Evolutionary conservation across 2,888 invertebrate genomes (phyloP).

Genomic region (Leucozona laternaria): DNA sequence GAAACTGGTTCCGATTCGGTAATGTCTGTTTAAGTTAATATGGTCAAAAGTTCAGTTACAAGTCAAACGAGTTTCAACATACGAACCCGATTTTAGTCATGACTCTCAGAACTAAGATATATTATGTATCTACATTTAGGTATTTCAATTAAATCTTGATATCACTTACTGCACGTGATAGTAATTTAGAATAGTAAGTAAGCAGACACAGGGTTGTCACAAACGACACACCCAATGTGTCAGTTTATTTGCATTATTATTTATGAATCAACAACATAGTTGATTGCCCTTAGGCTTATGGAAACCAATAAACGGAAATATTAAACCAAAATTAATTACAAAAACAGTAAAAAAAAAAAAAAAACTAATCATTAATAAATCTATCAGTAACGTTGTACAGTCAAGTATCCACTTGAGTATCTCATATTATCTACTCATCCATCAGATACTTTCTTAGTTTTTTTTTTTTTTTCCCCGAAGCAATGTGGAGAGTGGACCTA

Average conservation of each 20-base stretch:
- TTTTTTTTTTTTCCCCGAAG: slow-evolving; percentile 22
- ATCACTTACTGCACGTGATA: background rate
- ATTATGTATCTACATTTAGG: too few relatives aligned
- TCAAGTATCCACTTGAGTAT: slow-evolving; percentile 32
- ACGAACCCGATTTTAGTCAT: background rate
- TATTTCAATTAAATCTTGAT: background rate
- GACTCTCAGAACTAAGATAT: background rate
- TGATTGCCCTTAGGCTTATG: slow-evolving; percentile 60
- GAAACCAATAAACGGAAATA: slow-evolving; percentile 50
- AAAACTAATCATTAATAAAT: slow-evolving; percentile 31
- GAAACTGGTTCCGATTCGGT: slow-evolving; percentile 55
- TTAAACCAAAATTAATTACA: slow-evolving; percentile 57
- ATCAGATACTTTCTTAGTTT: slow-evolving; percentile 34
- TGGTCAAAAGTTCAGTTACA: slow-evolving; percentile 32
- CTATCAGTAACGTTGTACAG: slow-evolving; percentile 33
- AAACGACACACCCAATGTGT: background rate
- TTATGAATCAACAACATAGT: slow-evolving; percentile 29
- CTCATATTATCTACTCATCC: slow-evolving; percentile 22
- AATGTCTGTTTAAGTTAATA: slow-evolving; percentile 37
- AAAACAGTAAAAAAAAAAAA: slow-evolving; percentile 12
- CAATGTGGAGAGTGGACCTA: slow-evolving; percentile 21
- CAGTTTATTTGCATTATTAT: background rate
- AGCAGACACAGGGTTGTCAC: background rate
- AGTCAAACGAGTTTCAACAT: slow-evolving; percentile 52
- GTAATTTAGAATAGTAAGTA: background rate